Evolutionary conservation across 2,113 vertebrate species (phyloP), one percentile per base, ranked within the genome.

Genomic region (Alexandromys fortis): DNA sequence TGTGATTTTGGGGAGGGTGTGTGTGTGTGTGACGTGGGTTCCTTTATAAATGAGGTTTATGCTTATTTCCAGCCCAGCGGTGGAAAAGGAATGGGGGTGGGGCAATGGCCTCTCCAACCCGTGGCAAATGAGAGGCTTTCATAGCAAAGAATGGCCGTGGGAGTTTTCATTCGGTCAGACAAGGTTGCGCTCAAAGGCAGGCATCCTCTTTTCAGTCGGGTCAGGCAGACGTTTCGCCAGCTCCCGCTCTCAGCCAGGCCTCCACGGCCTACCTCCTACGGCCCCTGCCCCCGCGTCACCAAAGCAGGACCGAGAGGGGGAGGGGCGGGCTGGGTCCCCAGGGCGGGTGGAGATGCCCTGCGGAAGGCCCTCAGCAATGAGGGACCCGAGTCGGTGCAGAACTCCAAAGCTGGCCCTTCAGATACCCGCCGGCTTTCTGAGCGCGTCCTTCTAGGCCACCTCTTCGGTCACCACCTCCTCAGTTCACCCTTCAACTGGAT

Each of bases 121-220:
- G 95, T 96, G 94, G 95, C 97, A 97, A 97, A 97, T 97, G 97
- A 96, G 94, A 52, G 13, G 94, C 97, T 98, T 98, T 98, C 94
- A 96, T 95, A 82, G 93, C 89, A 45, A 96, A 97, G 98, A 98
- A 96, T 97, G 97, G 97, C 98, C 90, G 86, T 96, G 97, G 98
- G 97, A 98, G 98, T 98, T 98, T 98, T 98, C 97, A 97, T 98
- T 98, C 98, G 98, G 98, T 98, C 96, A 96, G 98, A 97, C 97
- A 98, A 92, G 91, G 91, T 98, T 98, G 98, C 97, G 98, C 96
- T 97, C 95, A 96, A 94, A 96, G 82, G 92, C 95, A 78, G 92
- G 91, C 93, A 96, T 94, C 95, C 97, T 92, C 98, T 97, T 97
- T 98, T 98, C 98, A 98, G 96, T 86, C 94, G 93, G 97, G 98